phyloP scores from a whole-genome alignment of 2,113 vertebrate genomes.

The Charadrius vociferus region DNA sequence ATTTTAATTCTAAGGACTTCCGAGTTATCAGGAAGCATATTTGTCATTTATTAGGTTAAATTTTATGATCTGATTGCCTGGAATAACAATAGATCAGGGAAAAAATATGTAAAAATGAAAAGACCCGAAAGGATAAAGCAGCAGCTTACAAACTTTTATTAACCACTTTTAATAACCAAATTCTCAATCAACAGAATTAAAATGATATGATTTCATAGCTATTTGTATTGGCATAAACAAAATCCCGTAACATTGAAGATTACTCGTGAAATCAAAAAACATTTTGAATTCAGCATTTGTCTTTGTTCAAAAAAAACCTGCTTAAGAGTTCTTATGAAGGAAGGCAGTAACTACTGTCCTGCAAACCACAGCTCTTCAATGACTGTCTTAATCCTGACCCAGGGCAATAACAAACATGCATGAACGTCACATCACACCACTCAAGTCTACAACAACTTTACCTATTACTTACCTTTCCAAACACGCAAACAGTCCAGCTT shows the following conservation, averaged over 20 bases:
- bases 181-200: not conserved
- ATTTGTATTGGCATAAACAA: not conserved
- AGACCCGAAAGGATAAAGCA: not conserved
- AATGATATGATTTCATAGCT: not conserved
- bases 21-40: not conserved
- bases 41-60: not conserved
- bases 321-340: fast-evolving
- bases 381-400: not conserved
- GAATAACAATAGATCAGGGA: not conserved
- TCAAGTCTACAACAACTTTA: fast-evolving
- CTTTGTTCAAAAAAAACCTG: not conserved
- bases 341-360: not conserved
- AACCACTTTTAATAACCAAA: not conserved
- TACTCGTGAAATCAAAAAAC: fast-evolving
- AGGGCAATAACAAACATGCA: fast-evolving
- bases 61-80: not conserved
- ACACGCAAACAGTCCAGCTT: constrained; percentile 95
- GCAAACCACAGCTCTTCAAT: not conserved
- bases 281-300: not conserved
- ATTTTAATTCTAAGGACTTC: not conserved
- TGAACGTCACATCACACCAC: fast-evolving
- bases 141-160: not conserved
- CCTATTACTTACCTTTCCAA: constrained; percentile 86
- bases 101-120: not conserved
- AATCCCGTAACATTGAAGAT: fast-evolving